These are phyloP conservation scores for Meriones psammophilus DNA, from an alignment of 2,797 vertebrate species.

Conservation along the genomic window DNA sequence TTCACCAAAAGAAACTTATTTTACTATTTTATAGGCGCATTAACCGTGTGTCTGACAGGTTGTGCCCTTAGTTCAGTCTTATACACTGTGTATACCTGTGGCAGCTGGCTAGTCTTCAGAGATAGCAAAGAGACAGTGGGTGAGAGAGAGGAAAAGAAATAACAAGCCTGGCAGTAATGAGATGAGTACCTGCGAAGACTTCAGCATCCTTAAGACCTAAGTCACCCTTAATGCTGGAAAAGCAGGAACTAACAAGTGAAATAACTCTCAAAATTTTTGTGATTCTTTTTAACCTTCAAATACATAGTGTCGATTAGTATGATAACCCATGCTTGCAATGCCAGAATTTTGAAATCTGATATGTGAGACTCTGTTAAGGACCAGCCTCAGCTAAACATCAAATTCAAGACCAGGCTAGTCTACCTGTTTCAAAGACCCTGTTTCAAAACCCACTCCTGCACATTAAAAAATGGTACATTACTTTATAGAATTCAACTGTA, in stretches of 20 bases:
- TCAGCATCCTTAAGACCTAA: neutral
- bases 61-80: neutral
- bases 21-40: neutral
- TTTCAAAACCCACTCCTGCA: neutral
- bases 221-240: conserved; percentile 8
- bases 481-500: neutral
- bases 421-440: too few species aligned
- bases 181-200: neutral
- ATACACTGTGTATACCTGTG: neutral
- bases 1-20: neutral
- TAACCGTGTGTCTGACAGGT: neutral
- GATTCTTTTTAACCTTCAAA: conserved; percentile 42
- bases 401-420: neutral
- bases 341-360: neutral
- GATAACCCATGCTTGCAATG: neutral
- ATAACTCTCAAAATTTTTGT: neutral
- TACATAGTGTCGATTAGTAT: neutral
- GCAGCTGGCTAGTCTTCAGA: neutral
- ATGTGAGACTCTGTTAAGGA: neutral
- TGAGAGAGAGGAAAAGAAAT: neutral
- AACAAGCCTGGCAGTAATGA: neutral
- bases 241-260: neutral
- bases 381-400: neutral
- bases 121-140: neutral
- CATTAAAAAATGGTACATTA: neutral